A percentile compares a stretch with the other conserved stretches of the same genome.
phyloP scores from a whole-genome alignment of 2,888 invertebrate species.

The Ectemnius continuus region DNA sequence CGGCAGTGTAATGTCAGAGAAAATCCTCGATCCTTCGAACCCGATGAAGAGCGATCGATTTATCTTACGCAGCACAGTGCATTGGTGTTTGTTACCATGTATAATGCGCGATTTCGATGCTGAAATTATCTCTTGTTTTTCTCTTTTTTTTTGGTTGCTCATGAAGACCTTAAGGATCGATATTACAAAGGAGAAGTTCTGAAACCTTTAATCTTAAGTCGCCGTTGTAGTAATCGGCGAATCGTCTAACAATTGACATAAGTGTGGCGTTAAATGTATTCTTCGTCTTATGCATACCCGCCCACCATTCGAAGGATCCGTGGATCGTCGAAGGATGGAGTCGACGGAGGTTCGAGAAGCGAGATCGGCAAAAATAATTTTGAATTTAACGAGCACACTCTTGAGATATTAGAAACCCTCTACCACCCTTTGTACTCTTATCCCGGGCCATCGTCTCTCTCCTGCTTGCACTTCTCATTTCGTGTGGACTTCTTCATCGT shows the following conservation, averaged over 20 bases:
- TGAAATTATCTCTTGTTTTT: slow-evolving; percentile 12
- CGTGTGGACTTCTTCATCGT: slow-evolving; percentile 43
- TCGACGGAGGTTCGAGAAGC: slow-evolving; percentile 37
- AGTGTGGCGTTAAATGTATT: slow-evolving; percentile 44
- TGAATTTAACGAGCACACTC: slow-evolving; percentile 6
- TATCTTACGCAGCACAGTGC: slow-evolving; percentile 34
- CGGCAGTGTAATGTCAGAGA: slow-evolving; percentile 57
- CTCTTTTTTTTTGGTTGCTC: slow-evolving; percentile 9
- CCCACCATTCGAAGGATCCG: slow-evolving; percentile 30
- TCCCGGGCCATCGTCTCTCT: neutral
- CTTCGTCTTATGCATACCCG: slow-evolving; percentile 30
- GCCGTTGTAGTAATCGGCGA: slow-evolving; percentile 25
- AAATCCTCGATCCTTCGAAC: slow-evolving; percentile 52
- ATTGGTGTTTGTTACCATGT: slow-evolving; percentile 26
- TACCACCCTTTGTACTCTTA: neutral
- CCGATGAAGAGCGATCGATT: slow-evolving; percentile 52
- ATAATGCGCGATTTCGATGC: slow-evolving; percentile 10
- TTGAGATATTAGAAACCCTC: neutral
- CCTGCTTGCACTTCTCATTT: neutral
- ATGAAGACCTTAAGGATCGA: slow-evolving; percentile 26
- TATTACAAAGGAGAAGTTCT: slow-evolving; percentile 41
- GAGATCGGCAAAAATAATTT: slow-evolving; percentile 32
- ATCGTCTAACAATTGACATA: slow-evolving; percentile 57
- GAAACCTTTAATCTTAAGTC: slow-evolving; percentile 31
- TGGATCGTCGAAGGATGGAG: slow-evolving; percentile 40